Conservation (phyloP, 2,888 invertebrate genomes). For the Drosophila meridiana region DNA sequence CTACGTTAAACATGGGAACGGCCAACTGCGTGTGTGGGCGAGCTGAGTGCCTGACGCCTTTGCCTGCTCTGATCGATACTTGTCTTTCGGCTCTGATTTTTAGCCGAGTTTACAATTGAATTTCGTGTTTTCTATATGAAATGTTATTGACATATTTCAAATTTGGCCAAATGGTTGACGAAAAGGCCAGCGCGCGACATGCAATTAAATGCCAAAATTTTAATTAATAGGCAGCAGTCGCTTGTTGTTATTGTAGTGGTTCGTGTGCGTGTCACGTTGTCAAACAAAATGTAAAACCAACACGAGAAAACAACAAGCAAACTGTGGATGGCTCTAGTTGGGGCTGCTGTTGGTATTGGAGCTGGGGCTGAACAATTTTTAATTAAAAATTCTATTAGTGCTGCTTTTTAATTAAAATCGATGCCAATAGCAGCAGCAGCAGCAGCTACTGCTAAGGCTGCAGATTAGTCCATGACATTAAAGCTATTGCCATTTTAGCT, state of each 20-base stretch:
- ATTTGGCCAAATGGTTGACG: conserved; percentile 52
- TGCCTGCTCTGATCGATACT: neutral
- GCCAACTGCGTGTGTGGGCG: conserved; percentile 8
- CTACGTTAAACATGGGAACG: conserved; percentile 29
- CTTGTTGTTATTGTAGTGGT: conserved; percentile 18
- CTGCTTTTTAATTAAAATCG: conserved; percentile 74
- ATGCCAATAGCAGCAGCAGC: conserved; percentile 26
- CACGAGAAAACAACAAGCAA: conserved; percentile 24
- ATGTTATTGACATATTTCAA: conserved; percentile 79
- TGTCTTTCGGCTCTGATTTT: conserved; percentile 13
- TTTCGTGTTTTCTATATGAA: conserved; percentile 57
- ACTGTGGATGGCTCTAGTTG: conserved; percentile 4
- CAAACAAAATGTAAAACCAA: conserved; percentile 63
- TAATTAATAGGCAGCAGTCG: conserved; percentile 70
- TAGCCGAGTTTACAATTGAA: conserved; percentile 48
- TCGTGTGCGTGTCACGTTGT: conserved; percentile 68
- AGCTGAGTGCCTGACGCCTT: conserved; percentile 13
- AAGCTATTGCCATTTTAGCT: conserved; percentile 48
- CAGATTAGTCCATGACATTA: conserved; percentile 42
- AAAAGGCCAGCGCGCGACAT: conserved; percentile 14
- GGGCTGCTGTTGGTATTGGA: conserved; percentile 1
- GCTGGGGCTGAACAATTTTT: conserved; percentile 56
- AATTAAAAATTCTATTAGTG: conserved; percentile 79
- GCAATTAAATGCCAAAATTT: conserved; percentile 71
- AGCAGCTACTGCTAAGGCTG: conserved; percentile 8